Evolutionary conservation across 2,888 invertebrate species (phyloP).

Genomic region (Phorcus lineatus): DNA sequence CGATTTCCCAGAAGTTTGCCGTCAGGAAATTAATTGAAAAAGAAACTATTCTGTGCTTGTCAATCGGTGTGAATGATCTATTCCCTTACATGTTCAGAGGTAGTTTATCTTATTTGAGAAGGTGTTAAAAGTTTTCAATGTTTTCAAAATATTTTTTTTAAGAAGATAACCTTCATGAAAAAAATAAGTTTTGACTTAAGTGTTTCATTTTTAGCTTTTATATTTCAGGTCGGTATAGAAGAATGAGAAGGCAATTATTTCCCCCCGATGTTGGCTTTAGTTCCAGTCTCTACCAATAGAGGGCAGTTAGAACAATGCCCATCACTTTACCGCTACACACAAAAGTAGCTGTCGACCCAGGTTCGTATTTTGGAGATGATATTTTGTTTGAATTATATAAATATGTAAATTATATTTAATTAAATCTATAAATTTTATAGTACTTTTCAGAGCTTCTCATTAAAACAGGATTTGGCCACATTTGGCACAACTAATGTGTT

Average conservation of each 20-base stretch:
- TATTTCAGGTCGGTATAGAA: constrained; percentile 24
- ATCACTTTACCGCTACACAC: constrained; percentile 59
- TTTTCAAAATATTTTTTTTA: background rate
- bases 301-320: constrained; percentile 50
- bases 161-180: background rate
- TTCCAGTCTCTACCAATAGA: constrained; percentile 7
- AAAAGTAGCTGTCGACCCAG: constrained; percentile 59
- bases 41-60: background rate
- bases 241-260: background rate
- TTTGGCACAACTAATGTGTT: no score
- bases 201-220: background rate
- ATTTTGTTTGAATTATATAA: no score
- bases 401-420: no score
- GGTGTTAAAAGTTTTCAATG: background rate
- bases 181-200: background rate
- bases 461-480: no score
- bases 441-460: no score
- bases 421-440: no score
- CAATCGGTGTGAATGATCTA: no score
- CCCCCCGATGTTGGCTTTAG: constrained; percentile 22
- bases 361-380: constrained; percentile 41
- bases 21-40: background rate
- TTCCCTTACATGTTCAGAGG: no score
- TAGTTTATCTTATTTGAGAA: background rate
- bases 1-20: background rate